Evolutionary conservation across 1,140 invertebrate genomes (phyloP), one percentile per base, ranked within the genome.

Genomic region (Tachypleus tridentatus): DNA sequence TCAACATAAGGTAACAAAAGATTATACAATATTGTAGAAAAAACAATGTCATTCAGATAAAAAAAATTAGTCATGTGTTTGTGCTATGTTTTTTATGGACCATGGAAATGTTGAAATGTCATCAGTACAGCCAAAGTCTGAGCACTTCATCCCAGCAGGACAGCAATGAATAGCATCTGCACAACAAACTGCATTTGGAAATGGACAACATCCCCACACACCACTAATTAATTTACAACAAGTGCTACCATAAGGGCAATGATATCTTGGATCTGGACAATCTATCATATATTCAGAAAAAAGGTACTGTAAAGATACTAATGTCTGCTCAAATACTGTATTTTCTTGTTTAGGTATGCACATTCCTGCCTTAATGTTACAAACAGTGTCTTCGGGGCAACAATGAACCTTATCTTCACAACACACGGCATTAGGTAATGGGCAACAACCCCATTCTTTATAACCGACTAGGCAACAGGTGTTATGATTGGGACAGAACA

Each of bases 191-290:
- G 70, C 78, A 62, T 76, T 68, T 49, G 72, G 69, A 8, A 73
- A 60, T 9, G 76, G 77, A 69, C 78, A 80, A 61, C 79, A 80
- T 57, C 76, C 77, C 66, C 72, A 78, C 9, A 70, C 60, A 48
- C 72, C 74, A 58, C 64, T 60, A 0, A 11, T 64, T 29, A 76
- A 29, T 54, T 72, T 67, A 71, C 79, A 80, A 66, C 78, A 80
- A 10, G 79, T 79, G 9, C 69, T 69, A 5, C 72, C 71, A 70
- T 73, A 70, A 10, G 72, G 74, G 71, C 79, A 80, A 59, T 73
- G 62, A 49, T 59, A 68, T 4, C n/a, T 10, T 8, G 51, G 3
- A 8, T 51, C 64, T 48, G 67, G 67, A 51, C 67, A 67, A 9
- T 29, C 29, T 29, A 29, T 29, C 29, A 29, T 29, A 29, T 29